These are phyloP conservation scores for Pangasius krempfi DNA, from an alignment of 2,797 vertebrate genomes.

Conservation along the genomic window DNA sequence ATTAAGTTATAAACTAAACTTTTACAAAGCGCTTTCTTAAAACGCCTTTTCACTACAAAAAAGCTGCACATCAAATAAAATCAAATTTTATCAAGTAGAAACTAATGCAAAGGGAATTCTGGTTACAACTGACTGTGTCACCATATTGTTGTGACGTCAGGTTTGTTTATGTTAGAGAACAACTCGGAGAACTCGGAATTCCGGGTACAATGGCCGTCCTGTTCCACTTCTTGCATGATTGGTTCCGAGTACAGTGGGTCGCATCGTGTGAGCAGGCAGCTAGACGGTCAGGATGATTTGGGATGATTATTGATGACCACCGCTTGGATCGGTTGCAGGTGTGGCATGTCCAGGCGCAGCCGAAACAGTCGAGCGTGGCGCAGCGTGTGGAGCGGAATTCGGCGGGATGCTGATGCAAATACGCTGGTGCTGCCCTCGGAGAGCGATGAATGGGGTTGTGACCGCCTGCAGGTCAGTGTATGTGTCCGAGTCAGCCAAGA, in stretches of 20 bases:
- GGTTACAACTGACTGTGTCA: background rate
- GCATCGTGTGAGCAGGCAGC: background rate
- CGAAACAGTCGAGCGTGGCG: slow-evolving; percentile 90
- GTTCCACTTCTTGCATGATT: too few species aligned
- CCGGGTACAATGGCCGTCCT: too few species aligned
- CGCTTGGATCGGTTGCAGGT: slow-evolving; percentile 9
- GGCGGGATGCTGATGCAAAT: slow-evolving; percentile 80
- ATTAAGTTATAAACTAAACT: background rate
- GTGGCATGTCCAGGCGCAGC: slow-evolving; percentile 86
- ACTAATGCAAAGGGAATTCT: background rate
- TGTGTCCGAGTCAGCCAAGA: background rate
- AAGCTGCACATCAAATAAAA: background rate
- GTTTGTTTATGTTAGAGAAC: too few species aligned
- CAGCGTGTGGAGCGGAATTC: slow-evolving; percentile 88
- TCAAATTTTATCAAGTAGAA: background rate
- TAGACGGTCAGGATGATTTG: background rate
- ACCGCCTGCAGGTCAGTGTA: slow-evolving; percentile 82
- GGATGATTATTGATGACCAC: background rate
- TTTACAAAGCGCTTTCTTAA: background rate
- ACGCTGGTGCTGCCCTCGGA: slow-evolving; percentile 77
- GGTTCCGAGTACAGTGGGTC: too few species aligned
- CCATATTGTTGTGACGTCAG: too few species aligned
- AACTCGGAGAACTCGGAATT: too few species aligned
- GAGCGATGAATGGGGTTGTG: slow-evolving; percentile 79
- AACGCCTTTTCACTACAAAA: background rate